Base-by-base conservation (phyloP, 2,797 vertebrate species). In the Sebastes diaconus region DNA sequence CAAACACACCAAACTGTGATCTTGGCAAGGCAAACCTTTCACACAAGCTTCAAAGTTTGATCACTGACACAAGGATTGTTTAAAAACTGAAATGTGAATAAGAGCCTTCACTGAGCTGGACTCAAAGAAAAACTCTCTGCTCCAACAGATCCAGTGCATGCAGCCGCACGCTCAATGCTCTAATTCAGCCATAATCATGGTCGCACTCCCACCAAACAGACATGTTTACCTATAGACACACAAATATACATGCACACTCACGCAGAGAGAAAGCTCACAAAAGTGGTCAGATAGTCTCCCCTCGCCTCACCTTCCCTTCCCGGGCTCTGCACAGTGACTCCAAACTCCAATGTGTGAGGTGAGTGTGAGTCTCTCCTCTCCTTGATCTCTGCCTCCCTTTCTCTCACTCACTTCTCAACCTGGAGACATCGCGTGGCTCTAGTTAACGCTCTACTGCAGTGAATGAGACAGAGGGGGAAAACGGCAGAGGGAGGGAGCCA, bases 381-480 rank as follows among this genome's bases (percentile, higher is more conserved):
- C 88, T 92, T 91, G 79, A 87, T 90, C 88, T 84, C 72, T 80
- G 73, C 81, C 90, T 88, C 80, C 85, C 86, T 84, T 90, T 91
- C 84, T 88, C 87, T 93, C 91, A 90, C 90, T 92, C 91, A 91
- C 91, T 93, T 90, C 92, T 95, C 94, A 95, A 94, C 91, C 90
- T 94, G 92, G 77, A 93, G 92, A 94, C 93, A 95, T 92, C 75
- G 88, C 84, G 87, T 91, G 90, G 88, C 92, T 94, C 92, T 88
- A 85, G 94, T 94, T 94, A 89, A 89, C 89, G 78, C 91, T 94
- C 90, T 84, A 85, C 90, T 88, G 92, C 87, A 84, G 79, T 80
- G 88, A 92, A 81, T 90, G 83, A 88, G 78, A 85, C 82, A 86
- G 79, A 88, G 46, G 81, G 72, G 72, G 73, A 87, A 87, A 86